A percentile compares a stretch with the other conserved stretches of the same genome.
phyloP scores from a whole-genome alignment of 2,113 vertebrate genomes.

The Sula dactylatra region DNA sequence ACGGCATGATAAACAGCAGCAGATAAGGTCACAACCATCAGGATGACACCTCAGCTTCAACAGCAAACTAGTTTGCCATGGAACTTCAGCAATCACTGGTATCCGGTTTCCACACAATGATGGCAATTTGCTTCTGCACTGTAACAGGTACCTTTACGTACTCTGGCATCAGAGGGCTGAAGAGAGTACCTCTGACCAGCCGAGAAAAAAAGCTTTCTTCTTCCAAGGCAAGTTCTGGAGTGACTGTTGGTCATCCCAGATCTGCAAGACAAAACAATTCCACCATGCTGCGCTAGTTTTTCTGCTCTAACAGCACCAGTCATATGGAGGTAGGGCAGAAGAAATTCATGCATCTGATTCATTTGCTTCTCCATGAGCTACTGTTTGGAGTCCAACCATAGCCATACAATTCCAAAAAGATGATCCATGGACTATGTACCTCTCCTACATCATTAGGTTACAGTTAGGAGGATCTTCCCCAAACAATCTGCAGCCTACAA shows the following conservation, averaged over 20 bases:
- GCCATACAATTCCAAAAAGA: neutral
- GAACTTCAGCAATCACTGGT: neutral
- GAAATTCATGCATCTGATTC: neutral
- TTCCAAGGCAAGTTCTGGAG: neutral
- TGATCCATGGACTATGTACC: neutral
- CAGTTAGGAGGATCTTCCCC: neutral
- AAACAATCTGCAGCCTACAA: neutral
- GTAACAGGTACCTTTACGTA: neutral
- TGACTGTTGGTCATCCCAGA: neutral
- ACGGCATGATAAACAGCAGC: neutral
- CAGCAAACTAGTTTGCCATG: neutral
- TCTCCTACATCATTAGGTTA: neutral
- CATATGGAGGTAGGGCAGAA: neutral
- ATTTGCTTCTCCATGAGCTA: neutral
- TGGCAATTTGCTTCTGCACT: neutral
- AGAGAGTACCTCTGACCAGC: neutral
- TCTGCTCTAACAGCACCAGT: neutral
- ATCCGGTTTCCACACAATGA: neutral
- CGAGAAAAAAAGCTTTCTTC: neutral
- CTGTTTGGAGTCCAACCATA: neutral
- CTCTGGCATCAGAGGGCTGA: neutral
- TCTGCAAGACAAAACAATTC: neutral
- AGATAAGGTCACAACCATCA: fast-evolving
- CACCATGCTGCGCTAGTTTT: neutral
- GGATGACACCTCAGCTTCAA: neutral